These are phyloP conservation scores for Eulemur rufifrons DNA, from an alignment of 2,113 vertebrate species.

Conservation along the genomic window DNA sequence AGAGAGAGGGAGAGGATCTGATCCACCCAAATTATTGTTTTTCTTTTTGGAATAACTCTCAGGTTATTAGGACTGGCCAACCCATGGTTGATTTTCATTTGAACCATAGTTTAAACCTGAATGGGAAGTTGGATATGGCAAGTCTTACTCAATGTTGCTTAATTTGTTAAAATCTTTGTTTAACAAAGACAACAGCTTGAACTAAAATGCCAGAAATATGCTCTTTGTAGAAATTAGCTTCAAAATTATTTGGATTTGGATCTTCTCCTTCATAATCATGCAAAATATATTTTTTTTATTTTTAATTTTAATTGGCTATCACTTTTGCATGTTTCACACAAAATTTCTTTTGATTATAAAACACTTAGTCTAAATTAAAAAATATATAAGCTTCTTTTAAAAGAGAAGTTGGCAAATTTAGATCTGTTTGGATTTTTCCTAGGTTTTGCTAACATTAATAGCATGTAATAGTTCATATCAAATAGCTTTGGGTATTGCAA, in stretches of 20 bases:
- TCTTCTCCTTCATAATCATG: not conserved
- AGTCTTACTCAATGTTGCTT: not conserved
- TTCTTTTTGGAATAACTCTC: not conserved
- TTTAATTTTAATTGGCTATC: not conserved
- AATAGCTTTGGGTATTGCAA: not conserved
- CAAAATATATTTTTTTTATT: not conserved
- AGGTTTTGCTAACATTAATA: not conserved
- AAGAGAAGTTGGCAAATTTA: constrained; percentile 4
- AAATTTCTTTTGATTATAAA: constrained; percentile 6
- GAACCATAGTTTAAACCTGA: not conserved
- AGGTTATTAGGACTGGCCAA: not conserved
- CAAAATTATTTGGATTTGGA: not conserved
- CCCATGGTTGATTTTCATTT: not conserved
- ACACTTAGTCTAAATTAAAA: not conserved
- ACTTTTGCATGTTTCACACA: not conserved
- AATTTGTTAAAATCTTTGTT: not conserved
- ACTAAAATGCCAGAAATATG: not conserved
- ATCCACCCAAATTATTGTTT: not conserved
- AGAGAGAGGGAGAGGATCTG: not conserved
- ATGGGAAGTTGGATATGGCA: not conserved
- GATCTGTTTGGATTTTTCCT: not conserved
- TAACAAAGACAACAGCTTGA: not conserved
- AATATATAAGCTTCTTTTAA: not conserved
- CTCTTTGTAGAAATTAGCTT: not conserved
- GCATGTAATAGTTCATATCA: not conserved